A percentile compares a stretch with the other conserved stretches of the same genome.
These are phyloP conservation scores for Pluvialis apricaria DNA, from an alignment of 2,113 vertebrate species.

Conservation along the genomic window DNA sequence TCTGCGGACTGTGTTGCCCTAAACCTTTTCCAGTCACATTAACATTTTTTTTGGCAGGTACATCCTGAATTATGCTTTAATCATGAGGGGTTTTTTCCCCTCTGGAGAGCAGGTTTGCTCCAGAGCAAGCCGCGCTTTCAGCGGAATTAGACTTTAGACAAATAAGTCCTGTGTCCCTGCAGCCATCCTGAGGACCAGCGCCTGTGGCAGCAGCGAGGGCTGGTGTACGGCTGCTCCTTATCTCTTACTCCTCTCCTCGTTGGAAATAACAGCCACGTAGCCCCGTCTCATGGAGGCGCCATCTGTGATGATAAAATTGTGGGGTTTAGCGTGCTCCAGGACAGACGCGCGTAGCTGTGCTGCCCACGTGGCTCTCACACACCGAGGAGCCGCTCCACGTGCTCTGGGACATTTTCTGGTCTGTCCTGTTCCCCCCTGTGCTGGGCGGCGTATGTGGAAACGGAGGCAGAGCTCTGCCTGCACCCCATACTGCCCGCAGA, in stretches of 20 bases:
- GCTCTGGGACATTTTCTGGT: neutral
- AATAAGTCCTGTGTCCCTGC: neutral
- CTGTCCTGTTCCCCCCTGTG: neutral
- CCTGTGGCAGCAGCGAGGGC: neutral
- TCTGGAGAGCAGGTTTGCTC: neutral
- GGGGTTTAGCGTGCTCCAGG: rapidly evolving
- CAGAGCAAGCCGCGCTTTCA: rapidly evolving
- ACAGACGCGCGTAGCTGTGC: rapidly evolving
- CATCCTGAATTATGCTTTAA: neutral
- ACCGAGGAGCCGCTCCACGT: rapidly evolving
- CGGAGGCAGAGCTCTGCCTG: neutral
- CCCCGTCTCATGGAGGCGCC: neutral
- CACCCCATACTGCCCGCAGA: neutral
- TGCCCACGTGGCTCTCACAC: neutral
- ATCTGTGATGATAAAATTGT: neutral
- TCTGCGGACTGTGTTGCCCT: neutral
- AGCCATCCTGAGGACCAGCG: neutral
- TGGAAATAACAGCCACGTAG: neutral
- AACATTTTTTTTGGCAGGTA: neutral
- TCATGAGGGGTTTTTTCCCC: neutral
- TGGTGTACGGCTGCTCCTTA: neutral
- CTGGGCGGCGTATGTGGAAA: rapidly evolving
- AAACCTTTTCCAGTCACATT: neutral
- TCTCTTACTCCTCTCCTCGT: neutral
- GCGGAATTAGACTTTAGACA: neutral